Conservation (phyloP, 2,797 vertebrate genomes). For the Dicrostonyx torquatus region DNA sequence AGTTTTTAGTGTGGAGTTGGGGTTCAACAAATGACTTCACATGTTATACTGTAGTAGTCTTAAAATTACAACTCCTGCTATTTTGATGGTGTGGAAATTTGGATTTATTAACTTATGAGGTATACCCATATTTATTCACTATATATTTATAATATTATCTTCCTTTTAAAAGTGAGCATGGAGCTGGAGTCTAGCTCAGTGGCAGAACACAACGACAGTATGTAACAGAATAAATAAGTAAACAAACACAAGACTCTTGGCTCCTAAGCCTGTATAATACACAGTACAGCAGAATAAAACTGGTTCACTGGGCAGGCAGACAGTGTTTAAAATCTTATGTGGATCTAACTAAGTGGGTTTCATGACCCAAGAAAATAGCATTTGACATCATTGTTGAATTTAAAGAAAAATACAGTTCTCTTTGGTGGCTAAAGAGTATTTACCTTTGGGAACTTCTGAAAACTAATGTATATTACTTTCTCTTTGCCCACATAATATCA, state of each 20-base stretch:
- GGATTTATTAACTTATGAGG: neutral
- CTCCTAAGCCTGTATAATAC: neutral
- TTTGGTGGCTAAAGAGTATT: neutral
- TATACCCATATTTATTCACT: neutral
- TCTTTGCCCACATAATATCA: constrained; percentile 1
- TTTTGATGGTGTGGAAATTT: neutral
- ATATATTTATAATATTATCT: neutral
- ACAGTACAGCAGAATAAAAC: neutral
- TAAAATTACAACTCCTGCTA: neutral
- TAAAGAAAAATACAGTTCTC: neutral
- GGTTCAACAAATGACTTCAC: neutral
- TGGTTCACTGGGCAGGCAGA: neutral
- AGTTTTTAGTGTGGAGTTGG: neutral
- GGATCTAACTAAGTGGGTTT: neutral
- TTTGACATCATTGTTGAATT: neutral
- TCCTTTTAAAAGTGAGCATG: neutral
- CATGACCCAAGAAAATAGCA: neutral
- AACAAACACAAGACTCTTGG: neutral
- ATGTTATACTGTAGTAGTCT: neutral
- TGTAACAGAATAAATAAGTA: neutral
- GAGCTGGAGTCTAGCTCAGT: neutral
- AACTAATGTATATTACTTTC: constrained; percentile 6
- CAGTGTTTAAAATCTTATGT: neutral
- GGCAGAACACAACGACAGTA: neutral
- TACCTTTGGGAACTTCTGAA: neutral